phyloP scores from a whole-genome alignment of 2,113 vertebrate species.

The Chloropsis cyanopogon region DNA sequence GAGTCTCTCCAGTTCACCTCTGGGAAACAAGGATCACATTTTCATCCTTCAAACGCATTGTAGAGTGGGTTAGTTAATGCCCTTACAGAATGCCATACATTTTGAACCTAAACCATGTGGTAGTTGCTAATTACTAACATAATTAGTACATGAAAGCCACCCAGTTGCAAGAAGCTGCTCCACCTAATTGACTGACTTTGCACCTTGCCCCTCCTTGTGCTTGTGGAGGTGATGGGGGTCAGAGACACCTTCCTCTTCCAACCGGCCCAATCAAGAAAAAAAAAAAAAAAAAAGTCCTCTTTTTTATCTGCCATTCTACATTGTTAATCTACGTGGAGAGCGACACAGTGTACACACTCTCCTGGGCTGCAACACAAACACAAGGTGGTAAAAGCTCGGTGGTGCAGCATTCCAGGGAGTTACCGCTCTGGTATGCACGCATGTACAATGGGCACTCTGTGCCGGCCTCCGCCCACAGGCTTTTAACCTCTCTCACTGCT shows the following conservation, averaged over 20 bases:
- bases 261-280: not conserved
- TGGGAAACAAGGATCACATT: not conserved
- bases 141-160: constrained; percentile 31
- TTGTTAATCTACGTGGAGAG: constrained; percentile 30
- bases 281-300: not conserved
- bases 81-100: not conserved
- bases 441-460: constrained; percentile 69
- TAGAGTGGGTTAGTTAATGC: not conserved
- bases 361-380: constrained; percentile 26
- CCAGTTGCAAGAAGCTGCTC: not conserved
- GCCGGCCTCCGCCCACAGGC: constrained; percentile 6
- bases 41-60: not conserved
- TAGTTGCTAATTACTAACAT: not conserved
- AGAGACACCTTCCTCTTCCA: not conserved
- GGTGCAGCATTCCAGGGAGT: constrained; percentile 68
- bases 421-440: constrained; percentile 52
- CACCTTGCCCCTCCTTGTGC: not conserved
- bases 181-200: not conserved
- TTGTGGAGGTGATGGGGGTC: not conserved
- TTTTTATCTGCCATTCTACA: not conserved
- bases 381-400: constrained; percentile 53
- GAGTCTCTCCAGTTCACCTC: not conserved
- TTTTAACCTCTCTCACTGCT: constrained; percentile 39
- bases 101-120: not conserved
- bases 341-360: not conserved